Evolutionary conservation across 30 jellyfish, hydroid and myxozoan genomes (phyloP), one percentile per base, ranked within the genome.

Genomic region (Clytia hemisphaerica): DNA sequence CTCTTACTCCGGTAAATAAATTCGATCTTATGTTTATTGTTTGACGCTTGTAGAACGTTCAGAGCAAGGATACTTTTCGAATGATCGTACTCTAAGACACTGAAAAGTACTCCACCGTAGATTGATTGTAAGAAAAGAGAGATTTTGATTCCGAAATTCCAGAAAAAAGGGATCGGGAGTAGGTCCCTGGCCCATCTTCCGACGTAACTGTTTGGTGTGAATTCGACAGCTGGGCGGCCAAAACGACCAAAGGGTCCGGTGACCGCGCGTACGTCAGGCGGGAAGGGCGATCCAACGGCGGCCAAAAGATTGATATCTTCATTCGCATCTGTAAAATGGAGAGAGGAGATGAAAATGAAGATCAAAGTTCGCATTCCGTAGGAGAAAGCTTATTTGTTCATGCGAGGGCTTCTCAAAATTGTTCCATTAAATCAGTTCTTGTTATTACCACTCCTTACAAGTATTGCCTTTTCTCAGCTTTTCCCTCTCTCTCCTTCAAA

Each of bases 261-360:
- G 24, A 85, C 89, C 12, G 93, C 82, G 2, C 72, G 12, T 1
- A 85, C 93, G 72, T 85, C 90, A 14, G 53, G 33, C 28, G 95
- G 95, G n/a, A 85, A 49, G 1, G 95, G 95, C 40, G 95, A 77
- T 7, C 95, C 95, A 71, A 85, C 93, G n/a, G 95, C 95, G 2
- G 71, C 54, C 64, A 85, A 47, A 27, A 85, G 67, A 61, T 85
- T 85, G 53, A 85, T 75, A 31, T 84, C 95, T 6, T 36, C 72
- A 47, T 67, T 40, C 10, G 58, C 31, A 59, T 78, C 95, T 71
- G 79, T 26, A 47, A 70, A 19, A 61, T 18, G 64, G n/a, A n/a
- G n/a, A n/a, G n/a, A n/a, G n/a, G n/a, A n/a, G 0, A 61, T 9
- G 75, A 21, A 53, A 12, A 53, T 0, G 22, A 25, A 42, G n/a